phyloP scores from a whole-genome alignment of 2,113 vertebrate genomes.

The Lepus timidus region DNA sequence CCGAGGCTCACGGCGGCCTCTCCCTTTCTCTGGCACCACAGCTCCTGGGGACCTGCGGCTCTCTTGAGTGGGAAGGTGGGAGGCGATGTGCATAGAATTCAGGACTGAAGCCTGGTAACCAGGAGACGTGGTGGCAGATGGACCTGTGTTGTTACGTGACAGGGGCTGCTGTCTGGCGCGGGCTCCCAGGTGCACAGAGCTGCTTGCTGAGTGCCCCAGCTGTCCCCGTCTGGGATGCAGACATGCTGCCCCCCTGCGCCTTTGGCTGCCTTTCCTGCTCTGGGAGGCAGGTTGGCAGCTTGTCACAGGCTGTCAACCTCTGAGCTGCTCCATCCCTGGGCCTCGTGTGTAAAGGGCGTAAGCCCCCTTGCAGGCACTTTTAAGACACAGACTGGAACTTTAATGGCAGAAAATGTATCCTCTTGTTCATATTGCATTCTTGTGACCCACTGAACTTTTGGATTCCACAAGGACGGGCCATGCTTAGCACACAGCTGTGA shows the following conservation, averaged over 20 bases:
- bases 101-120: slow-evolving; percentile 42
- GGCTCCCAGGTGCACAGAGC: slow-evolving; percentile 57
- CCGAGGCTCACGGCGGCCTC: background rate
- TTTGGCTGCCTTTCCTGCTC: background rate
- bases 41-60: background rate
- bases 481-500: background rate
- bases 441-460: background rate
- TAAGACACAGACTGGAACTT: background rate
- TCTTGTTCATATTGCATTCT: background rate
- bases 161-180: slow-evolving; percentile 49
- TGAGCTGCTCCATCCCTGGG: background rate
- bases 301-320: slow-evolving; percentile 31
- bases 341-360: background rate
- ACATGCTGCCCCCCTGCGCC: background rate
- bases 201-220: slow-evolving; percentile 41
- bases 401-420: background rate
- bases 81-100: slow-evolving; percentile 53
- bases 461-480: background rate
- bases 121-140: slow-evolving; percentile 63
- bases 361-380: background rate
- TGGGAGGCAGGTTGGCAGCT: slow-evolving; percentile 13
- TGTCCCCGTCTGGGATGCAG: background rate
- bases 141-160: slow-evolving; percentile 53
- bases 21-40: background rate
- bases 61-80: background rate